These are phyloP conservation scores for Numida meleagris DNA, from an alignment of 2,113 vertebrate genomes.

Conservation along the genomic window DNA sequence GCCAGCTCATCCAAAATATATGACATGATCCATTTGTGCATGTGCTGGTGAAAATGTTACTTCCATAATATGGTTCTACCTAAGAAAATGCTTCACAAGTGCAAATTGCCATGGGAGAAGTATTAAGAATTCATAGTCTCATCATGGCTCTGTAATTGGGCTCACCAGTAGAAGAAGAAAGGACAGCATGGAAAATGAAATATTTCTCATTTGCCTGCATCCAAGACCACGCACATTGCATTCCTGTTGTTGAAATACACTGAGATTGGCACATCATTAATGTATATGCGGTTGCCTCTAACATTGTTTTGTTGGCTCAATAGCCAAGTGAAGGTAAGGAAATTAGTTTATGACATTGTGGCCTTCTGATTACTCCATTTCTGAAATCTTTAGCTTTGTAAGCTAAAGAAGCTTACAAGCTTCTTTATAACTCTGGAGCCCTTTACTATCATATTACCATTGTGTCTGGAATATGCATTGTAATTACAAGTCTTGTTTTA, in stretches of 20 bases:
- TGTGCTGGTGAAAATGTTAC: conserved; percentile 16
- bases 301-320: neutral
- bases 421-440: neutral
- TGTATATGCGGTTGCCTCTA: neutral
- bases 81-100: conserved; percentile 20
- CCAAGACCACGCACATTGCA: neutral
- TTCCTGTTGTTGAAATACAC: neutral
- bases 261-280: neutral
- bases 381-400: no score
- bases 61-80: conserved; percentile 1
- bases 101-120: neutral
- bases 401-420: neutral
- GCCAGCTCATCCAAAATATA: neutral
- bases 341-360: neutral
- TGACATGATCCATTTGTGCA: neutral
- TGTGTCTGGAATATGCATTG: neutral
- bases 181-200: neutral
- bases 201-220: conserved; percentile 27
- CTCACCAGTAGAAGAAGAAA: conserved; percentile 14
- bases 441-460: neutral
- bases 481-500: neutral
- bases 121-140: conserved; percentile 48
- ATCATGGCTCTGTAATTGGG: conserved; percentile 41
- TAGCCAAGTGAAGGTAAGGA: neutral
- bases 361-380: neutral